Evolutionary conservation across 2,113 vertebrate genomes (phyloP).

Genomic region (Vanacampus margaritifer): DNA sequence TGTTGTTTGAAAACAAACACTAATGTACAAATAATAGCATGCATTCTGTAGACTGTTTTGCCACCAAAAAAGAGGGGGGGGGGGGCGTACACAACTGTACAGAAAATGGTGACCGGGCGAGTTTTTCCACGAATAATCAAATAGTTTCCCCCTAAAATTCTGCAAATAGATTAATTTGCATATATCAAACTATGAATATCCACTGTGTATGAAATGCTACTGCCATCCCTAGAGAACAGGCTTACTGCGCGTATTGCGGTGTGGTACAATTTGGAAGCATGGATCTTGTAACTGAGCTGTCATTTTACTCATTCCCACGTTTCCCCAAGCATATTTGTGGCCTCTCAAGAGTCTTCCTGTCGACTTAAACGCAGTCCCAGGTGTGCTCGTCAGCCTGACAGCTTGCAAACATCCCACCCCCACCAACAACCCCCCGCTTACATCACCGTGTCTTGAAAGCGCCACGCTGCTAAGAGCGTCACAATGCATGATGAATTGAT

Average conservation of each 20-base stretch:
- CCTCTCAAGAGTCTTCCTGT: slow-evolving; percentile 56
- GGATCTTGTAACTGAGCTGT: slow-evolving; percentile 10
- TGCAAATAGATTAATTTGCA: not conserved
- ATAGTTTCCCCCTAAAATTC: not conserved
- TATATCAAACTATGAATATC: not conserved
- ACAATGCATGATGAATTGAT: not conserved
- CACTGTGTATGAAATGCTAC: not conserved
- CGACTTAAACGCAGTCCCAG: slow-evolving; percentile 53
- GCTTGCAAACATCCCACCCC: slow-evolving; percentile 18
- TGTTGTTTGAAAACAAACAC: not conserved
- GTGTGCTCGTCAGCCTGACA: slow-evolving; percentile 47
- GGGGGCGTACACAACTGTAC: no score
- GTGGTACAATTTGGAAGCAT: slow-evolving; percentile 12
- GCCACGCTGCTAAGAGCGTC: slow-evolving; percentile 19
- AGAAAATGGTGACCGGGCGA: not conserved
- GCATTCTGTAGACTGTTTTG: no score
- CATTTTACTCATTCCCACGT: slow-evolving; percentile 28
- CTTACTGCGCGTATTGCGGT: not conserved
- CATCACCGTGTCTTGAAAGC: slow-evolving; percentile 24
- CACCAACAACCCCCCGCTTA: slow-evolving; percentile 21
- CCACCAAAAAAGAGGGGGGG: no score
- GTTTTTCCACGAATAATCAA: not conserved
- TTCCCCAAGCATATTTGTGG: slow-evolving; percentile 37
- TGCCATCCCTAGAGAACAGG: not conserved
- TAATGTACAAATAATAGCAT: no score